Conservation (phyloP, 2,888 invertebrate species). For the Pasiphila rectangulata region DNA sequence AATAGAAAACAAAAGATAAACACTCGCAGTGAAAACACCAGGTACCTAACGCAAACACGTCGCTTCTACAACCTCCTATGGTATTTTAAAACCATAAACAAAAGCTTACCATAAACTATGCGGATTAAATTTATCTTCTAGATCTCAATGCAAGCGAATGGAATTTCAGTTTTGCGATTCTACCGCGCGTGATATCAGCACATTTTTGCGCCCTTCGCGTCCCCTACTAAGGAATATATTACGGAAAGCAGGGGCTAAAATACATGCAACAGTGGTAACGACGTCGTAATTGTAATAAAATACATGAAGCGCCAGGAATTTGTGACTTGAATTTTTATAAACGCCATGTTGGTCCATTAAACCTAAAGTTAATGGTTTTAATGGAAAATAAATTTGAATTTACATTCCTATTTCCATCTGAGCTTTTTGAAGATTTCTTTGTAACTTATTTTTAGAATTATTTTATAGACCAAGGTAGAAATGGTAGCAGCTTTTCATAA, state of each 20-base stretch:
- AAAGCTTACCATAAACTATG: too few species aligned
- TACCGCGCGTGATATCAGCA: conserved; percentile 57
- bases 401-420: not conserved
- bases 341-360: conserved; percentile 23
- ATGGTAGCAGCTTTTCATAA: too few species aligned
- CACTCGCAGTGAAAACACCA: too few species aligned
- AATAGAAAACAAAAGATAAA: too few species aligned
- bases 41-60: too few species aligned
- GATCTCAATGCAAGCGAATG: not conserved
- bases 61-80: too few species aligned
- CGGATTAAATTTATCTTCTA: not conserved
- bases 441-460: not conserved
- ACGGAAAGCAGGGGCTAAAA: conserved; percentile 54
- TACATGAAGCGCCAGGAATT: conserved; percentile 40
- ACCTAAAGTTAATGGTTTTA: conserved; percentile 19
- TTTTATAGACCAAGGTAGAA: too few species aligned
- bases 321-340: conserved; percentile 28
- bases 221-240: conserved; percentile 50
- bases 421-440: not conserved
- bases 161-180: conserved; percentile 25
- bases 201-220: conserved; percentile 51
- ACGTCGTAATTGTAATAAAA: conserved; percentile 61
- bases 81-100: too few species aligned
- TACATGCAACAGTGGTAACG: conserved; percentile 61
- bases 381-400: conserved; percentile 10